Evolutionary conservation across 2,888 invertebrate species (phyloP).

Genomic region (Pimpla rufipes): DNA sequence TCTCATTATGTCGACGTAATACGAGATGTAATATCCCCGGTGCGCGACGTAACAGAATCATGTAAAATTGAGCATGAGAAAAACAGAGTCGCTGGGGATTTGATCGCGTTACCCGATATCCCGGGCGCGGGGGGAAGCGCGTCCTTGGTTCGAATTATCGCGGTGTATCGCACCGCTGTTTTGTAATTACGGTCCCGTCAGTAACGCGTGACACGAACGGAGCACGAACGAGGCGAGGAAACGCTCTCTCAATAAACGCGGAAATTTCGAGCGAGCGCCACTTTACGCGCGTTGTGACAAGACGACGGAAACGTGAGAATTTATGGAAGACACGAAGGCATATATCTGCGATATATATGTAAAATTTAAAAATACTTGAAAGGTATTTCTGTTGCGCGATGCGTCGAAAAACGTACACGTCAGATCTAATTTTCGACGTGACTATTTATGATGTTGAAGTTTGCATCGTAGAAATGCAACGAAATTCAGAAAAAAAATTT

Average conservation of each 20-base stretch:
- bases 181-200: slow-evolving; percentile 53
- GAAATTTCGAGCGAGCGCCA: background rate
- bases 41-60: slow-evolving; percentile 47
- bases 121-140: background rate
- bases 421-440: no score
- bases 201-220: slow-evolving; percentile 43
- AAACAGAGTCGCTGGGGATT: slow-evolving; percentile 42
- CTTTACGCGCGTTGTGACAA: background rate
- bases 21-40: slow-evolving; percentile 6
- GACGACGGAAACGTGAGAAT: no score
- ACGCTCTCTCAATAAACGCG: background rate
- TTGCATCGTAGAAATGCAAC: no score
- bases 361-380: no score
- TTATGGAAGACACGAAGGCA: no score
- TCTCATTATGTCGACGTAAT: slow-evolving; percentile 18
- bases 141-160: slow-evolving; percentile 64
- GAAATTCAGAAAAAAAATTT: no score
- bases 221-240: slow-evolving; percentile 28
- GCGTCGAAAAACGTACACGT: no score
- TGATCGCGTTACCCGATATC: slow-evolving; percentile 60
- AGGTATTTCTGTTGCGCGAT: no score
- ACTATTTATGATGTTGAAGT: no score
- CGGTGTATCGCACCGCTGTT: slow-evolving; percentile 39
- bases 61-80: slow-evolving; percentile 18
- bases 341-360: no score